phyloP scores from a whole-genome alignment of 1,140 invertebrate genomes.

The Drosophila obscura region DNA sequence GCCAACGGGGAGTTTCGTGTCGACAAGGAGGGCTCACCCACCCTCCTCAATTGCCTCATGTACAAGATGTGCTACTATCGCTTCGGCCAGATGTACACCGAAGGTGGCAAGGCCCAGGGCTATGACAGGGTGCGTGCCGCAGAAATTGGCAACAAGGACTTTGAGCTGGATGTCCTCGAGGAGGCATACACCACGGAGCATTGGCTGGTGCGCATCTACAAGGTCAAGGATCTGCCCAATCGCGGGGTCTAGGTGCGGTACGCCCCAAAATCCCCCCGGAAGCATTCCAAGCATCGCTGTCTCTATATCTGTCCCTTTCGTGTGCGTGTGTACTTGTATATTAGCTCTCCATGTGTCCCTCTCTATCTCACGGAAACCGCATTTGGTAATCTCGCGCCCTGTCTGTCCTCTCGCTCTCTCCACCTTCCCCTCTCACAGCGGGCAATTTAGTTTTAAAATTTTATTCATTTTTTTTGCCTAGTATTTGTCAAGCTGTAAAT shows the following conservation, averaged over 20 bases:
- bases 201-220: constrained; percentile 97
- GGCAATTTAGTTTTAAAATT: constrained; percentile 27
- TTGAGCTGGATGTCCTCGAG: constrained; percentile 95
- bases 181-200: constrained; percentile 98
- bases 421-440: constrained; percentile 19
- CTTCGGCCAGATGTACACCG: constrained; percentile 96
- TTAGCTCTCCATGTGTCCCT: constrained; percentile 5
- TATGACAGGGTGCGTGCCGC: constrained; percentile 95
- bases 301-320: constrained; percentile 18
- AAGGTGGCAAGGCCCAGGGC: constrained; percentile 94
- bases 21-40: constrained; percentile 94
- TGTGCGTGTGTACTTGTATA: constrained; percentile 26
- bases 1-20: constrained; percentile 96
- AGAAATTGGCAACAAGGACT: constrained; percentile 97
- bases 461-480: constrained; percentile 21
- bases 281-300: constrained; percentile 15
- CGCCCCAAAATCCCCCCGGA: background rate
- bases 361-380: background rate
- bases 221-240: constrained; percentile 95
- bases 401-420: background rate
- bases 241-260: constrained; percentile 86
- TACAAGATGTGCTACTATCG: constrained; percentile 98
- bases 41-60: constrained; percentile 96
- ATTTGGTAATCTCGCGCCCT: constrained; percentile 15
- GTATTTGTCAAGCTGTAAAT: constrained; percentile 15